Conservation (phyloP, 2,113 vertebrate species). For the Pagrus major region DNA sequence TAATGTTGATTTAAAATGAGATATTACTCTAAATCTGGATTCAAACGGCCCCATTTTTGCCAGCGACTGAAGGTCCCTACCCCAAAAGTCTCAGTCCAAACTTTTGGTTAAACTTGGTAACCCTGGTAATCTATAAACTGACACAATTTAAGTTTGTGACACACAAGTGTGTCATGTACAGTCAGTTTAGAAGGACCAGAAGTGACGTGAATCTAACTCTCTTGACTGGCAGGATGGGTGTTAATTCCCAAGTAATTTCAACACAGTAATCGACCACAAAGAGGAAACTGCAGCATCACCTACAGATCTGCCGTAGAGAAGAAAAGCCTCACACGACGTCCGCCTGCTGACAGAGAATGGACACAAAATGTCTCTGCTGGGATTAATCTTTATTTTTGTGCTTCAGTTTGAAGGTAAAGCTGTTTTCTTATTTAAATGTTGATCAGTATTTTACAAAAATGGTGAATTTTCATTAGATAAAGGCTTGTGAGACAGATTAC, state of each 20-base stretch:
- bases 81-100: no score
- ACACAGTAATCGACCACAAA: neutral
- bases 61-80: no score
- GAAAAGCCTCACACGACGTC: neutral
- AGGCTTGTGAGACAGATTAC: neutral
- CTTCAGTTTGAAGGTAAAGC: conserved; percentile 39
- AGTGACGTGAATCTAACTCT: neutral
- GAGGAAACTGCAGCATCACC: neutral
- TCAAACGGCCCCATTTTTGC: no score
- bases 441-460: neutral
- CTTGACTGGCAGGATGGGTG: neutral
- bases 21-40: no score
- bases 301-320: neutral
- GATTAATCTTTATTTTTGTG: neutral
- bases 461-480: neutral
- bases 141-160: neutral
- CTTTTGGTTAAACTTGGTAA: no score
- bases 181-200: neutral
- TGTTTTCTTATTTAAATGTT: neutral
- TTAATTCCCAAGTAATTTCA: neutral
- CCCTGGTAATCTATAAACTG: no score
- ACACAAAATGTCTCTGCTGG: neutral
- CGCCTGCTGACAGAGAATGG: neutral
- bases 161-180: neutral
- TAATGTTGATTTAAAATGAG: no score